Evolutionary conservation across 2,888 invertebrate genomes (phyloP).

Genomic region (Trissolcus japonicus): DNA sequence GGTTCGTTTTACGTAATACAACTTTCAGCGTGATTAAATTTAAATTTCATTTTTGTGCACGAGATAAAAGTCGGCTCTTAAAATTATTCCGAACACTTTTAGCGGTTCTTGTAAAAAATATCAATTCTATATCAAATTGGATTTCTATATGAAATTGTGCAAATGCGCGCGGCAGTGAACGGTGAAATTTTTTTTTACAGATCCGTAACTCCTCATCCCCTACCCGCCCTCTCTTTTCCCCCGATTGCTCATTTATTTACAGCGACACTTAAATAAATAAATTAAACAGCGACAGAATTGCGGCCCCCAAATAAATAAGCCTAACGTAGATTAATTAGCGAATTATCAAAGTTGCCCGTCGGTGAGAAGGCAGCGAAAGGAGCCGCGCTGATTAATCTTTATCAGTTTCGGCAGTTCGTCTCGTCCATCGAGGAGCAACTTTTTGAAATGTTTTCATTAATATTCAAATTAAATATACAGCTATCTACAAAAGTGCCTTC

Average conservation of each 20-base stretch:
- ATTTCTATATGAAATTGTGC: too few species aligned
- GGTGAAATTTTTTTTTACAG: neutral
- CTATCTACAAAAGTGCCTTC: constrained; percentile 53
- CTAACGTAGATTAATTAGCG: constrained; percentile 33
- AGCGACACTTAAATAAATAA: constrained; percentile 52
- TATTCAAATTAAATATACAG: constrained; percentile 45
- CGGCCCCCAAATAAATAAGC: constrained; percentile 32
- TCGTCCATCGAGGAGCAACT: too few species aligned
- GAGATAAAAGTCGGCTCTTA: neutral
- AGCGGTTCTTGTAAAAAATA: neutral
- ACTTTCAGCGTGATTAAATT: too few species aligned
- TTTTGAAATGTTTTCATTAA: neutral
- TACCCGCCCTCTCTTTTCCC: neutral
- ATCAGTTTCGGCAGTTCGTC: too few species aligned
- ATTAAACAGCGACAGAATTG: constrained; percentile 30
- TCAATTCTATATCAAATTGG: neutral
- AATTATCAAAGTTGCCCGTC: constrained; percentile 12
- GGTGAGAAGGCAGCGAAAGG: too few species aligned
- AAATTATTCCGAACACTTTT: neutral
- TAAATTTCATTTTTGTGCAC: neutral
- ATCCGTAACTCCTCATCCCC: constrained; percentile 12
- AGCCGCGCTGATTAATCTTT: too few species aligned
- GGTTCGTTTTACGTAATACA: too few species aligned
- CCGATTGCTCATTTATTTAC: constrained; percentile 43
- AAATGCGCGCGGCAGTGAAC: neutral